Evolutionary conservation across 2,797 vertebrate species (phyloP).

Genomic region (Ispidina lecontei): DNA sequence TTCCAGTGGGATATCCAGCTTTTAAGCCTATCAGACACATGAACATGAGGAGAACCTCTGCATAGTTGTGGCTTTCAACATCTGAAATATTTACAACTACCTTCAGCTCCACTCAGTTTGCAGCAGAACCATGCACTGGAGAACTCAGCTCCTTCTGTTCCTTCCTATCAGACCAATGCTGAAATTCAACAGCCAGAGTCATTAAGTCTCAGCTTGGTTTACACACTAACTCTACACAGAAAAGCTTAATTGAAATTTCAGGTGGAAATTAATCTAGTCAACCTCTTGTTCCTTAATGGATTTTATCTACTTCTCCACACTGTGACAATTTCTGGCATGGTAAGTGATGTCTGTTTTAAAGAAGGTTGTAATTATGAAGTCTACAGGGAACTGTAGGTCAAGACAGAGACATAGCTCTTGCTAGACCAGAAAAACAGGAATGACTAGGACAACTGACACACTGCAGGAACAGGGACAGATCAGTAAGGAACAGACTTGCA

Average conservation of each 20-base stretch:
- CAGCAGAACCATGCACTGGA: too few species aligned
- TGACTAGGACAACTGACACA: background rate
- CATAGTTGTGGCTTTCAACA: background rate
- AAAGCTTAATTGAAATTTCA: slow-evolving; percentile 57
- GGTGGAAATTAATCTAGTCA: slow-evolving; percentile 50
- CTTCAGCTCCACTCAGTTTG: too few species aligned
- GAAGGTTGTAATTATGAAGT: slow-evolving; percentile 47
- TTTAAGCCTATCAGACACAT: slow-evolving; percentile 8
- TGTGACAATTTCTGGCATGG: slow-evolving; percentile 36
- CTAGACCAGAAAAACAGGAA: slow-evolving; percentile 57
- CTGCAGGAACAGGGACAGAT: background rate
- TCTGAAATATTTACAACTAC: background rate
- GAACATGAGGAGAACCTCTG: slow-evolving; percentile 10
- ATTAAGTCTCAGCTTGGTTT: slow-evolving; percentile 22
- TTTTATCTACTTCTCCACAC: slow-evolving; percentile 39
- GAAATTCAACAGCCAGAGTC: background rate
- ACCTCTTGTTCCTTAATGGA: slow-evolving; percentile 39
- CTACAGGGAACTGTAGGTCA: slow-evolving; percentile 50
- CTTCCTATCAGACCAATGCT: background rate
- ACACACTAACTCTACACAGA: background rate
- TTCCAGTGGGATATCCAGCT: background rate
- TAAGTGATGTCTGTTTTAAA: slow-evolving; percentile 43
- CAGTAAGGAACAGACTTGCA: background rate
- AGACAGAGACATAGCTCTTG: slow-evolving; percentile 22
- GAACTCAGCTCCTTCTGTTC: too few species aligned